These are phyloP conservation scores for Philopotamus ludificatus DNA, from an alignment of 1,140 invertebrate species.

Conservation along the genomic window DNA sequence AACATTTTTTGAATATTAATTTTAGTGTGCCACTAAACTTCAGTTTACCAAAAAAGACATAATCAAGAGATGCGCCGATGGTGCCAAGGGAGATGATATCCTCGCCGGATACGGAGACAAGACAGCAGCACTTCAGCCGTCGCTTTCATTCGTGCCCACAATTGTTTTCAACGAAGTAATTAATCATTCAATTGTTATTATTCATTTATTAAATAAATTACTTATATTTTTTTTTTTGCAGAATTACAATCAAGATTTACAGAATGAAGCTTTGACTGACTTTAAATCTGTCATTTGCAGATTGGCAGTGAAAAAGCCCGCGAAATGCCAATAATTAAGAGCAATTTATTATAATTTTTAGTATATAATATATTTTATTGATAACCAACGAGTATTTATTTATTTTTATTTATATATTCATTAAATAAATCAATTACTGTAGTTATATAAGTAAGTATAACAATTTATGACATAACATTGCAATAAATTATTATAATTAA, in stretches of 20 bases:
- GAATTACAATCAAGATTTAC: slow-evolving; percentile 34
- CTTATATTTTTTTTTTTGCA: slow-evolving; percentile 22
- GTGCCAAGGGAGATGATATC: slow-evolving; percentile 54
- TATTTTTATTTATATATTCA: neutral
- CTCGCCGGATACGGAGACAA: slow-evolving; percentile 59
- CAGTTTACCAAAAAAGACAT: slow-evolving; percentile 21
- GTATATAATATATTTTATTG: neutral
- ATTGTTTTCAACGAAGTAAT: slow-evolving; percentile 59
- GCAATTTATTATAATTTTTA: neutral
- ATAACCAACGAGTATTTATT: neutral
- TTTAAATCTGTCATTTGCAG: slow-evolving; percentile 37
- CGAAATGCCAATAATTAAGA: slow-evolving; percentile 14
- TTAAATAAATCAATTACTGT: neutral
- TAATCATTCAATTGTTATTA: slow-evolving; percentile 11
- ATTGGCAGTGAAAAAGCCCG: slow-evolving; percentile 25
- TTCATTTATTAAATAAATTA: slow-evolving; percentile 6
- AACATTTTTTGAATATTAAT: neutral
- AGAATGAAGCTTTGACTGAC: slow-evolving; percentile 28
- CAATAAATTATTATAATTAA: no score
- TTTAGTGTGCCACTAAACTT: slow-evolving; percentile 30
- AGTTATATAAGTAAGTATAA: neutral
- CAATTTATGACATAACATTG: no score
- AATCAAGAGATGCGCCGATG: slow-evolving; percentile 50
- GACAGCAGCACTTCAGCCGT: slow-evolving; percentile 54
- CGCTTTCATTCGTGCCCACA: slow-evolving; percentile 62